Conservation (phyloP, 2,888 invertebrate genomes). For the Scaptomyza caliginosa region DNA sequence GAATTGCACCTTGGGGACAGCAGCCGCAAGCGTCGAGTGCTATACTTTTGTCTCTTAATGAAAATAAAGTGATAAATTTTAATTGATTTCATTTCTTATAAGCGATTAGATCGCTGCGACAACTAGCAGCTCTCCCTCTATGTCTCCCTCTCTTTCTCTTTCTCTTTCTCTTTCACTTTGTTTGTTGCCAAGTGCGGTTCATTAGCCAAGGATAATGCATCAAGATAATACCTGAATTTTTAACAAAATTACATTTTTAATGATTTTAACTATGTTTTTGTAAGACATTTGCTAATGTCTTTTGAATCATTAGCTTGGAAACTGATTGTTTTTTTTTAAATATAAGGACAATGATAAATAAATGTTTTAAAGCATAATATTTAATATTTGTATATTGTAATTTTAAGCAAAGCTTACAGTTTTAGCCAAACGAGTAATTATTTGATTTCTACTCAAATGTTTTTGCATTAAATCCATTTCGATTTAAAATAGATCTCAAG, state of each 20-base stretch:
- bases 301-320: conserved; percentile 7
- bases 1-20: conserved; percentile 76
- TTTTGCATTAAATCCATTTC: too few relatives aligned
- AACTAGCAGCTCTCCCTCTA: conserved; percentile 3
- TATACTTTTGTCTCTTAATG: conserved; percentile 58
- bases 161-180: too few relatives aligned
- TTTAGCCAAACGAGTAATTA: too few relatives aligned
- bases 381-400: too few relatives aligned
- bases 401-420: too few relatives aligned
- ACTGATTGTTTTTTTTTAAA: background rate
- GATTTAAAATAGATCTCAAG: too few relatives aligned
- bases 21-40: conserved; percentile 3
- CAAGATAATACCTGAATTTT: conserved; percentile 63
- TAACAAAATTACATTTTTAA: conserved; percentile 73
- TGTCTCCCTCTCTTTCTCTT: too few relatives aligned
- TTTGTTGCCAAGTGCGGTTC: conserved; percentile 44
- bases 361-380: too few relatives aligned
- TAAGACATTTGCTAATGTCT: conserved; percentile 6
- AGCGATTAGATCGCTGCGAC: conserved; percentile 48
- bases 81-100: conserved; percentile 68
- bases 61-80: conserved; percentile 75
- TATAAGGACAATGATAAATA: too few relatives aligned
- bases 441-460: too few relatives aligned
- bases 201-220: conserved; percentile 71
- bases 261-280: conserved; percentile 4